Evolutionary conservation across 2,888 invertebrate species (phyloP).

Genomic region (Laspeyria flexula): DNA sequence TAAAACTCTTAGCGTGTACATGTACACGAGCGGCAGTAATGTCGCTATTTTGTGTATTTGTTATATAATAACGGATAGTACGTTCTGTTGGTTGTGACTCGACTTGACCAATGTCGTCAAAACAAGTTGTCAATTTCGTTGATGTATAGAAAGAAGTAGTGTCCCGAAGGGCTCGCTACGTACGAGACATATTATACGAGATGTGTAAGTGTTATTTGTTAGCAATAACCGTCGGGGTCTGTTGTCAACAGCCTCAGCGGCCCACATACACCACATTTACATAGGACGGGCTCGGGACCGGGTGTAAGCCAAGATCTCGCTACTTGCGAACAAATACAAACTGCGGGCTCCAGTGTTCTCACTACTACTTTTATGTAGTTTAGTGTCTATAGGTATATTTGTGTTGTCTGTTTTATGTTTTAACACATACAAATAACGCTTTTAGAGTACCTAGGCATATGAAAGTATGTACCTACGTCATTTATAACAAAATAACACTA

Average conservation of each 20-base stretch:
- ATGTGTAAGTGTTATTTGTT: conserved; percentile 31
- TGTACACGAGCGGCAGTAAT: too few relatives aligned
- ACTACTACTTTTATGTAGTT: background rate
- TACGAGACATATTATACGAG: conserved; percentile 25
- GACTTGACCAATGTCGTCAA: conserved; percentile 22
- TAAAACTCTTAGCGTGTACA: too few relatives aligned
- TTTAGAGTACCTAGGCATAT: too few relatives aligned
- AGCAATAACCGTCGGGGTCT: conserved; percentile 30
- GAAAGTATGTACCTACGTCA: too few relatives aligned
- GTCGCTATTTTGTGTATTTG: background rate
- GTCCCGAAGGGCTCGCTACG: background rate
- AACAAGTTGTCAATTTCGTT: conserved; percentile 25
- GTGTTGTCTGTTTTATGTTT: background rate
- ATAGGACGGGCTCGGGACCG: background rate
- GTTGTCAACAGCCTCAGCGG: conserved; percentile 24
- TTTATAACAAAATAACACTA: too few relatives aligned
- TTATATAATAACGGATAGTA: background rate
- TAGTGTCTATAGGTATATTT: background rate
- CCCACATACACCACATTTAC: conserved; percentile 7
- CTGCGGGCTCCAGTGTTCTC: background rate
- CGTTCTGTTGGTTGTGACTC: conserved; percentile 2
- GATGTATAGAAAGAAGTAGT: conserved; percentile 10
- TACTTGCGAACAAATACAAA: background rate
- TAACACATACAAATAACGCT: too few relatives aligned
- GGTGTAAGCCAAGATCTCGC: background rate